Evolutionary conservation across 1,140 invertebrate species (phyloP).

Genomic region (Homalodisca vitripennis): DNA sequence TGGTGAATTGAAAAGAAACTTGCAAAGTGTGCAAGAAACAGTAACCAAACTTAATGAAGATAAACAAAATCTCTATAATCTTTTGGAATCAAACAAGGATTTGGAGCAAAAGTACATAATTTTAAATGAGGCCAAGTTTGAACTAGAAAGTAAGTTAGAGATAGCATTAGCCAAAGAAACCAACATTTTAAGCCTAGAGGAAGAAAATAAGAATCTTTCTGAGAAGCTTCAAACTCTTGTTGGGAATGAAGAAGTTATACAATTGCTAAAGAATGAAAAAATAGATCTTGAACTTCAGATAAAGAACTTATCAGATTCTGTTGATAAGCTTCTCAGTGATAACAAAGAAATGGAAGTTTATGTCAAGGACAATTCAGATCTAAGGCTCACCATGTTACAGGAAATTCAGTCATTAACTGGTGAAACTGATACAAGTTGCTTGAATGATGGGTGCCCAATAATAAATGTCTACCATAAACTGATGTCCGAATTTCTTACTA

Average conservation of each 20-base stretch:
- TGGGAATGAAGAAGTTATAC: not conserved
- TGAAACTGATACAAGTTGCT: not conserved
- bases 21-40: too few species aligned
- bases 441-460: not conserved
- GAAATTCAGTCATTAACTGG: not conserved
- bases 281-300: not conserved
- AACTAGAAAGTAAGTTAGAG: not conserved
- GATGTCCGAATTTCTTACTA: not conserved
- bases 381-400: not conserved
- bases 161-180: not conserved
- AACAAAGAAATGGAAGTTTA: not conserved
- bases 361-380: not conserved
- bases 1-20: too few species aligned
- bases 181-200: not conserved
- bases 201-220: not conserved
- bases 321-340: not conserved
- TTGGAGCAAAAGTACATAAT: not conserved
- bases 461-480: slow-evolving; percentile 10
- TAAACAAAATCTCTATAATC: not conserved
- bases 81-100: not conserved
- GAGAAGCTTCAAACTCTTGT: not conserved
- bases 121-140: not conserved
- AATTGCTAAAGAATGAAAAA: not conserved
- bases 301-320: not conserved
- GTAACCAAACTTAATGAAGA: not conserved